Evolutionary conservation across 2,888 invertebrate species (phyloP), one percentile per base, ranked within the genome.

Genomic region (Euzetes globulus): DNA sequence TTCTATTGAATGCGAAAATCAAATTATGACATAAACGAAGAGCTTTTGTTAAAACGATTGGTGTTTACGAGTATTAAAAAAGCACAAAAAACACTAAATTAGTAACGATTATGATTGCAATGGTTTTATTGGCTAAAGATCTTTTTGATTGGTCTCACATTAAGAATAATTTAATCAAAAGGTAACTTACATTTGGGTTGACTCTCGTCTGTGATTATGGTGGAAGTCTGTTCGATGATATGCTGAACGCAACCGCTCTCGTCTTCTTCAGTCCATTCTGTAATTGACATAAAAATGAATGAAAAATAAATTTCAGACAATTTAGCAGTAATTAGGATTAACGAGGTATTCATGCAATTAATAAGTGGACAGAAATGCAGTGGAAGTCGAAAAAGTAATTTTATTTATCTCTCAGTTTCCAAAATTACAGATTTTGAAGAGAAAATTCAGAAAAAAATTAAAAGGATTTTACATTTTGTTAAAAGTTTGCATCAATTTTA

Each of bases 181-280:
- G 9, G 9, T 70, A 1, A 47, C 70, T 70, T 47, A 70, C 70
- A 58, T 60, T 60, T 72, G 19, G 73, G 33, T 13, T 60, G 50
- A 15, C 37, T 74, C 29, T 65, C 50, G n/a, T 74, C 70, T 15
- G 58, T 74, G 58, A 17, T 74, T 17, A 60, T 7, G 27, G 75
- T 75, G 9, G 79, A 77, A 71, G 76, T 78, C 25, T 78, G 77
- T 52, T 77, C 76, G 3, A 78, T 77, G 22, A 79, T 73, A 58
- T 78, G 79, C 33, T 76, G 68, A 72, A 79, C 72, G 73, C 74
- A 72, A 45, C 79, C 79, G 71, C 75, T 74, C 4, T 77, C 77
- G 72, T 77, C 78, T 22, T 77, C 76, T 75, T 79, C 78, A 58
- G 77, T 77, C 79, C 79, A 79, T 73, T 79, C 79, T 79, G 37